A percentile compares a stretch with the other conserved stretches of the same genome.
phyloP scores from a whole-genome alignment of 2,888 invertebrate genomes.

The Ennomos fuscantarius region DNA sequence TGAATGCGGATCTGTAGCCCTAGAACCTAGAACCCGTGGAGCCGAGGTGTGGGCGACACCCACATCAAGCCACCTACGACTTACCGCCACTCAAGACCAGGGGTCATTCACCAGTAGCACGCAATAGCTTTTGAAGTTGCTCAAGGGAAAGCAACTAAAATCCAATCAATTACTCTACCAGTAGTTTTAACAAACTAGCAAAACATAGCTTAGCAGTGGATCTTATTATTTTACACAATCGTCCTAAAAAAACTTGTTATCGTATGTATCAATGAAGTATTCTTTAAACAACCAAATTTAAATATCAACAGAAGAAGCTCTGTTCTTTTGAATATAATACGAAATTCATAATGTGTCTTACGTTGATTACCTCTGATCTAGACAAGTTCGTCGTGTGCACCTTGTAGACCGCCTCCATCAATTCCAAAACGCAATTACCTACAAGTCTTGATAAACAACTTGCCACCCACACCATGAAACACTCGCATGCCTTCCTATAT shows the following conservation, averaged over 20 bases:
- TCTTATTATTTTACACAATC: no score
- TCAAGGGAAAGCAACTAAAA: constrained; percentile 18
- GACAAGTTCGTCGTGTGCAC: constrained; percentile 12
- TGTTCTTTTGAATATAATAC: no score
- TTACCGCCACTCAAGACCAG: constrained; percentile 29
- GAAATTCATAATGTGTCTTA: not conserved
- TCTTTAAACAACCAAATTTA: no score
- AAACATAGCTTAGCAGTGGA: no score
- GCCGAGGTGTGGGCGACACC: constrained; percentile 33
- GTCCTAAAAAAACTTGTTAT: no score
- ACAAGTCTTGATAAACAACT: constrained; percentile 46
- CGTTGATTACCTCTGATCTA: constrained; percentile 14
- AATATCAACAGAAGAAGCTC: no score
- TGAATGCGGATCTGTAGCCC: constrained; percentile 39
- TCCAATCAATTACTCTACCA: not conserved
- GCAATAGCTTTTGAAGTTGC: not conserved
- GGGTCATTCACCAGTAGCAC: constrained; percentile 24
- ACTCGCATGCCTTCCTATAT: constrained; percentile 35
- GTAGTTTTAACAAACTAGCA: no score
- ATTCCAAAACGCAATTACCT: constrained; percentile 43
- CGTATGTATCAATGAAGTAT: no score
- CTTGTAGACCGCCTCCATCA: constrained; percentile 36
- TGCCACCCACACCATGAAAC: constrained; percentile 49
- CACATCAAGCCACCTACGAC: constrained; percentile 25
- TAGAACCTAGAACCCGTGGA: constrained; percentile 29